Base-by-base conservation (phyloP, 2,113 vertebrate species). In the Podarcis cretensis region DNA sequence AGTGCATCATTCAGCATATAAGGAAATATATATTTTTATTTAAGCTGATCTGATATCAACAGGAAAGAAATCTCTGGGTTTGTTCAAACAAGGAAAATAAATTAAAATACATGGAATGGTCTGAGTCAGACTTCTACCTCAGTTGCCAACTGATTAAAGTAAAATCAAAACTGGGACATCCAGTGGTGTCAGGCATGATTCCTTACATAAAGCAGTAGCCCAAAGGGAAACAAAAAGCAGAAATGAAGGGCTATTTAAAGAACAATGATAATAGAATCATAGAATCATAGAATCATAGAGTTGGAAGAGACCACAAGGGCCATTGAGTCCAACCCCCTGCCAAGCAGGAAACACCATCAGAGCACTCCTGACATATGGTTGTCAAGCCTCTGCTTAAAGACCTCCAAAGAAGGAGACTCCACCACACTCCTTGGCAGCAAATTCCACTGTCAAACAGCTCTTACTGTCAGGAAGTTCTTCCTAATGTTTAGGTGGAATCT, bases 211-310 rank as follows among this genome's bases (percentile, higher is more conserved):
- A 10, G 57, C 1, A 35, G 4, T 10, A 27, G n/a, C 27, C 71
- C 80, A 75, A 71, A 75, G 35, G 68, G 5, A 85, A 85, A 65
- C 79, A 25, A 43, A 63, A 23, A 18, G 69, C n/a, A 69, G 87
- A 66, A 88, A 75, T 12, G 35, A 63, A 83, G n/a, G 80, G 10
- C 71, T 82, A 65, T 88, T 76, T 27, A 48, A 88, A 65, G 71
- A 83, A 76, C 80, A 43, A 27, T 23, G 68, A 54, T 27, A 40
- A n/a, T n/a, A n/a, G n/a, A n/a, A n/a, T n/a, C n/a, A n/a, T n/a
- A n/a, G n/a, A n/a, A n/a, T n/a, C n/a, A n/a, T n/a, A n/a, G n/a
- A n/a, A n/a, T n/a, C n/a, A n/a, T n/a, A n/a, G n/a, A n/a, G n/a
- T n/a, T n/a, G n/a, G n/a, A n/a, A n/a, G n/a, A n/a, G n/a, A n/a